A percentile compares a stretch with the other conserved stretches of the same genome.
Evolutionary conservation across 2,113 vertebrate genomes (phyloP).

Genomic region (Nesoenas mayeri): DNA sequence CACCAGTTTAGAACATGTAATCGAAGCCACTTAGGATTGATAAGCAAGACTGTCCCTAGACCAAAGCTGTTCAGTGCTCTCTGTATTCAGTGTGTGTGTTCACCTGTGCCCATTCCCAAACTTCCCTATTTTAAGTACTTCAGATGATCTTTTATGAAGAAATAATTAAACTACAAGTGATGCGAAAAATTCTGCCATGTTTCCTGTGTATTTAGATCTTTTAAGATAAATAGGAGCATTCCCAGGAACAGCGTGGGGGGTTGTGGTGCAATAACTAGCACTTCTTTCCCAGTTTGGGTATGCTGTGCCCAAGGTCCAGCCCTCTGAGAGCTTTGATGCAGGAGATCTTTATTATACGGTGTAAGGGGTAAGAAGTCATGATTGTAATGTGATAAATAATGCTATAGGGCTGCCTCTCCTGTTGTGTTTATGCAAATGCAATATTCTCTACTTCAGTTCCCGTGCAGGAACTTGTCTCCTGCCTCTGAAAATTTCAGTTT

Average conservation of each 20-base stretch:
- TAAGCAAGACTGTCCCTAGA: neutral
- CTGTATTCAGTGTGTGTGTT: too few species aligned
- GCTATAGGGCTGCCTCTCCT: accelerated
- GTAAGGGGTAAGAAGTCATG: neutral
- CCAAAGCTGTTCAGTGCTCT: neutral
- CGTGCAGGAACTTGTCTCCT: neutral
- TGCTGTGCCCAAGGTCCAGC: accelerated
- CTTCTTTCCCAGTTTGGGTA: neutral
- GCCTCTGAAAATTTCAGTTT: too few species aligned
- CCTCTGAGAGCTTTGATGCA: accelerated
- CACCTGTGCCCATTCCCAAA: accelerated
- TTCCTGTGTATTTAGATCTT: neutral
- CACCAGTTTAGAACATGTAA: too few species aligned
- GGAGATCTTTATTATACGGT: accelerated
- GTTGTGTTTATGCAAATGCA: accelerated
- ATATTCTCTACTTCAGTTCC: too few species aligned
- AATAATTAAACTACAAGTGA: accelerated
- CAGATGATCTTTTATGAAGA: accelerated
- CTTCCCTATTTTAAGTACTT: neutral
- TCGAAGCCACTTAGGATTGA: too few species aligned
- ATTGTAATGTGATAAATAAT: accelerated
- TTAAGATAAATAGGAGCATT: neutral
- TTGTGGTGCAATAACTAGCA: neutral
- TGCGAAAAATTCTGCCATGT: accelerated
- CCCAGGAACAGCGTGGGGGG: accelerated